Evolutionary conservation across 2,888 invertebrate species (phyloP).

Genomic region (Anoplius nigerrimus): DNA sequence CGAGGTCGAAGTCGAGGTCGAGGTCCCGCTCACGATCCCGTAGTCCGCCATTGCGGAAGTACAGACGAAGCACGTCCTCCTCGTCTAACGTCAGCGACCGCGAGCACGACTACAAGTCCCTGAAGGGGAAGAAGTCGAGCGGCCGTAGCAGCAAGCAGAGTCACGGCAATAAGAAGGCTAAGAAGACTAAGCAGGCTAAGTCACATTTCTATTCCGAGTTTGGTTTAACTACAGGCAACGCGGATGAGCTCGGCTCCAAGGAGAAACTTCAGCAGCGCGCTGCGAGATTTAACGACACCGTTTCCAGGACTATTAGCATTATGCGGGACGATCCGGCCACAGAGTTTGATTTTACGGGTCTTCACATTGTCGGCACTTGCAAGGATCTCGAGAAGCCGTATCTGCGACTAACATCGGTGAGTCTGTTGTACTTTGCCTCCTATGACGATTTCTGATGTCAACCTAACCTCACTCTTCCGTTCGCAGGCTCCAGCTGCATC

Average conservation of each 20-base stretch:
- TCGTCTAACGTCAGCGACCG: slow-evolving; percentile 69
- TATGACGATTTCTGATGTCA: slow-evolving; percentile 8
- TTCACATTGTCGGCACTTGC: slow-evolving; percentile 96
- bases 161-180: slow-evolving; percentile 78
- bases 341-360: slow-evolving; percentile 89
- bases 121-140: slow-evolving; percentile 64
- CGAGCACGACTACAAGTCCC: slow-evolving; percentile 67
- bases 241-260: slow-evolving; percentile 82
- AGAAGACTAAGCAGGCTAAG: slow-evolving; percentile 76
- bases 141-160: slow-evolving; percentile 51
- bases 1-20: slow-evolving; percentile 44
- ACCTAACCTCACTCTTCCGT: slow-evolving; percentile 22
- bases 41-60: slow-evolving; percentile 68
- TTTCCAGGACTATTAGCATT: slow-evolving; percentile 77
- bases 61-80: slow-evolving; percentile 70
- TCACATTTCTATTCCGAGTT: slow-evolving; percentile 82
- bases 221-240: slow-evolving; percentile 79
- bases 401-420: slow-evolving; percentile 89
- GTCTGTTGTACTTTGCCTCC: slow-evolving; percentile 1
- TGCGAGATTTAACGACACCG: slow-evolving; percentile 85
- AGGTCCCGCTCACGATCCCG: slow-evolving; percentile 67
- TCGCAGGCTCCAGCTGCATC: slow-evolving; percentile 91
- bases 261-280: slow-evolving; percentile 92
- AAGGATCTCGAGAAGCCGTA: slow-evolving; percentile 96
- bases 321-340: slow-evolving; percentile 78